Base-by-base conservation (phyloP, 2,888 invertebrate species). In the Cylloceria caligata region DNA sequence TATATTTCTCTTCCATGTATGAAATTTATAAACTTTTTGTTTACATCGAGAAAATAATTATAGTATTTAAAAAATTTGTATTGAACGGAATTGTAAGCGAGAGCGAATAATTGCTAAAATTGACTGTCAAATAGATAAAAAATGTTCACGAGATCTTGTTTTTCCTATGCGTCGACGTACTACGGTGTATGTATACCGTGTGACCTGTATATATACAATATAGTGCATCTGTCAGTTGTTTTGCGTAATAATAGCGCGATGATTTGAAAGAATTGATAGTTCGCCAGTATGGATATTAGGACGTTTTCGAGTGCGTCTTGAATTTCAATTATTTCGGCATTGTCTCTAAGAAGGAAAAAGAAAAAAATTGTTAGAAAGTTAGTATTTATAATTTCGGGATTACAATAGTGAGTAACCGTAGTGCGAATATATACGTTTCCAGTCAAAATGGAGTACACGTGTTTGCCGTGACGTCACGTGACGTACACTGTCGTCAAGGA, bases 391-490 rank as follows among this genome's bases (percentile, higher is more conserved):
- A 9, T 13, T 13, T 13, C 0, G 13, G 0, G 2, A 24, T 24
- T 11, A 52, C 3, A 21, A 49, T 9, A 2, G 24, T 2, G 13
- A 2, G 3, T 24, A 11, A 19, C 11, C 55, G 55, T n/a, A 0
- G 13, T n/a, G n/a, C n/a, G n/a, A n/a, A n/a, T 7, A 34, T 16
- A 36, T 34, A 60, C 13, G 16, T 45, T 47, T 75, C 55, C 42
- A 73, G 60, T 72, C 60, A 88, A 88, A 88, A 88, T 87, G 86
- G 87, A 87, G 87, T 87, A 89, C 89, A 88, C 89, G 90, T 91
- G 88, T 89, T 86, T 81, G 49, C 84, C 80, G 83, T 89, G 88
- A 89, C 88, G 88, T 89, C 88, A 88, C 84, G 79, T 87, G 86
- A 86, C 81, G 87, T 55, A 55, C 11, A 30, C 57, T 76, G 75